phyloP scores from a whole-genome alignment of 2,888 invertebrate genomes.

The Eupithecia subfuscata region DNA sequence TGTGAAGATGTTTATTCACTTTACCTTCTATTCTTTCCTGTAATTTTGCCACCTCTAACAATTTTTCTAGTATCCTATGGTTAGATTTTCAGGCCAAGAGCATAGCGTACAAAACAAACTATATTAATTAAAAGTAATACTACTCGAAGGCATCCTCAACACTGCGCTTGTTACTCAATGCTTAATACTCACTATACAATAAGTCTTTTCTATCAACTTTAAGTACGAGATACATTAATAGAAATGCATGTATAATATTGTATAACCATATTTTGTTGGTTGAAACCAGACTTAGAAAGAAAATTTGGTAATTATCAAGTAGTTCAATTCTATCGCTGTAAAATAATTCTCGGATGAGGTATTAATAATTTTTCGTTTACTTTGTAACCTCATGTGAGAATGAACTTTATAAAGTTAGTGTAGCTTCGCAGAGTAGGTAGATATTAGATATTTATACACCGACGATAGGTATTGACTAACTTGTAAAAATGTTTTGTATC shows the following conservation, averaged over 20 bases:
- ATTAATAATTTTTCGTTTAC: neutral
- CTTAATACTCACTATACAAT: constrained; percentile 59
- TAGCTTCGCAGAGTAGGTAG: neutral
- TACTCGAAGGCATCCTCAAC: constrained; percentile 72
- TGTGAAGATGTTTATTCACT: neutral
- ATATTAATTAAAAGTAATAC: constrained; percentile 61
- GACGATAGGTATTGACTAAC: neutral
- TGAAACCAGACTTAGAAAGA: neutral
- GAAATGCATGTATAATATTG: constrained; percentile 51
- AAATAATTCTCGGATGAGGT: neutral
- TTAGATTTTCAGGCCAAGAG: constrained; percentile 48
- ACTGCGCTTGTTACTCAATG: constrained; percentile 63
- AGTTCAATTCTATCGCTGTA: neutral
- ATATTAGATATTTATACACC: neutral
- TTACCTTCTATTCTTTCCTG: neutral
- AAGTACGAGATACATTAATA: constrained; percentile 61
- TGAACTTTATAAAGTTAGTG: neutral
- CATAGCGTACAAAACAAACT: constrained; percentile 55
- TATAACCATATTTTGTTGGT: constrained; percentile 34
- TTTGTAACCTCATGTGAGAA: neutral
- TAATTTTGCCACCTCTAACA: neutral
- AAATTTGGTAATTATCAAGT: neutral
- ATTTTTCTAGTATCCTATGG: neutral
- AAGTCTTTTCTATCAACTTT: constrained; percentile 71
- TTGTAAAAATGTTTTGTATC: neutral